Base-by-base conservation (phyloP, 2,888 invertebrate species). In the Baccha elongata region DNA sequence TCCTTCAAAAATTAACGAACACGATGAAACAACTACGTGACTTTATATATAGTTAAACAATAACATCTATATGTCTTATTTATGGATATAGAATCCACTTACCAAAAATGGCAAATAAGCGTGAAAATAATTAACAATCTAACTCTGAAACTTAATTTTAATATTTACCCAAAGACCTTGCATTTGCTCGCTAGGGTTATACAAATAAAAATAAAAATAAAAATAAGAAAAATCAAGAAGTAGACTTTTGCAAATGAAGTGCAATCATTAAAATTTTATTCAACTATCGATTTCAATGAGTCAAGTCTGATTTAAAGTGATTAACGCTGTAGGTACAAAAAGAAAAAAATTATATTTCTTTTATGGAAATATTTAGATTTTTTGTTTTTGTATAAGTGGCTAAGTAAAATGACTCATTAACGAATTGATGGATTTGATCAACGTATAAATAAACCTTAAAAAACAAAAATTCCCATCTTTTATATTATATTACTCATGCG, bases 111-210 rank as follows among this genome's bases (percentile, higher is more conserved):
- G 19, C 13, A 37, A 37, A 35, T 37, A 19, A 29, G 53, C 19
- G 21, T 55, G 19, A 37, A 37, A 21, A 37, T 37, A 21, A 55
- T 53, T 10, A 55, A 37, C 37, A 53, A 53, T 35, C 7, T 10
- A 53, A 35, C 8, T 55, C n/a, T 1, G 13, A 37, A 35, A n/a
- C 0, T n/a, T 1, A 19, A 35, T 6, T n/a, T 35, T 8, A 17
- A 50, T 17, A n/a, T 42, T 46, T 11, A 32, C 6, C n/a, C 35
- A 8, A 11, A 35, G 6, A 11, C 35, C 10, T 35, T 35, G 35
- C n/a, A 35, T 8, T 35, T 35, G n/a, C 35, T 11, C 10, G 35
- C 10, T 11, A 35, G 10, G 4, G 35, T 11, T 35, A 35, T 35
- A 32, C 8, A 32, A 32, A 8, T 3, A 32, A 32, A 32, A 32